These are phyloP conservation scores for Odontomyia ornata DNA, from an alignment of 2,888 invertebrate genomes.

Conservation along the genomic window DNA sequence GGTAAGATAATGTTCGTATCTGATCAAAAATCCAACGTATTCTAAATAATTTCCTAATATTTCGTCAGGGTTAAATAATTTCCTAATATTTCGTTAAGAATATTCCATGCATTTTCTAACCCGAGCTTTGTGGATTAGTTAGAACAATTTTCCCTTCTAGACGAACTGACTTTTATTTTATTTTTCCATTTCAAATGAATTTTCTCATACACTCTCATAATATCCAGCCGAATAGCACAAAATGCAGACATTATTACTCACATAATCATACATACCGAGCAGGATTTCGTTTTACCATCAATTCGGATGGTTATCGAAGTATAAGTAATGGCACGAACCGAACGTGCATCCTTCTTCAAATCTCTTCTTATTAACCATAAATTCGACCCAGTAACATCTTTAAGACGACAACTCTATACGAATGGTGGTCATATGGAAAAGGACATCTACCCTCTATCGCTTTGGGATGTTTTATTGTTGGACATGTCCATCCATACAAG, in stretches of 20 bases:
- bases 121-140: no score
- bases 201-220: not conserved
- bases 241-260: conserved; percentile 4
- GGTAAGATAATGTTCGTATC: no score
- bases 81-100: no score
- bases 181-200: no score
- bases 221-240: not conserved
- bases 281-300: conserved; percentile 26
- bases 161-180: no score
- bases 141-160: no score
- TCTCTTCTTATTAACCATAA: conserved; percentile 51
- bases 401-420: conserved; percentile 29
- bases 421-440: conserved; percentile 44
- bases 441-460: conserved; percentile 50
- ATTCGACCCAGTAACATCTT: conserved; percentile 47
- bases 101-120: no score
- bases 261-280: not conserved
- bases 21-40: no score
- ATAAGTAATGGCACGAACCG: conserved; percentile 44
- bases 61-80: no score
- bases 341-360: conserved; percentile 50
- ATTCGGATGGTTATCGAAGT: conserved; percentile 44
- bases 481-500: conserved; percentile 53
- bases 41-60: no score
- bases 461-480: conserved; percentile 53